A percentile compares a stretch with the other conserved stretches of the same genome.
Evolutionary conservation across 2,113 vertebrate genomes (phyloP).

Genomic region (Sapayoa aenigma): DNA sequence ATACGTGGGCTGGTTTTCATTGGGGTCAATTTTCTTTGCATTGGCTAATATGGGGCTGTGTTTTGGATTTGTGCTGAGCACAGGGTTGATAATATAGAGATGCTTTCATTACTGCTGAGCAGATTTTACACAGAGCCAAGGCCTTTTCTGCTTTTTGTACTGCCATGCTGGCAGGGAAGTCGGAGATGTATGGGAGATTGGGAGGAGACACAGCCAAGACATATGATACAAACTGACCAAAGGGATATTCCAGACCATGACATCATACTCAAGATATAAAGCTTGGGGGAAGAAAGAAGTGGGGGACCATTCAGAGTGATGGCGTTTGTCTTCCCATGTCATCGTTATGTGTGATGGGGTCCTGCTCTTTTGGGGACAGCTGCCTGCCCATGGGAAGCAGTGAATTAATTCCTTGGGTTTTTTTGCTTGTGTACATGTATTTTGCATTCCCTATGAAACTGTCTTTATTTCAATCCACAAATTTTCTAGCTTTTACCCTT

Average conservation of each 20-base stretch:
- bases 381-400: not conserved
- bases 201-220: not conserved
- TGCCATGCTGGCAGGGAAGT: rapidly evolving
- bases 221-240: not conserved
- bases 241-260: not conserved
- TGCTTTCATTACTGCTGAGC: not conserved
- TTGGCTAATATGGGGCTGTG: not conserved
- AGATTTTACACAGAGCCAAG: not conserved
- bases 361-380: not conserved
- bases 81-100: not conserved
- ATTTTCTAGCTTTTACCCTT: not conserved
- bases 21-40: not conserved
- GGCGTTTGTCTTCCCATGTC: not conserved
- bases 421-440: not conserved
- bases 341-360: rapidly evolving
- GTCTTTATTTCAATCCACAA: not conserved
- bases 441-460: not conserved
- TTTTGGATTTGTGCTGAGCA: not conserved
- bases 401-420: not conserved
- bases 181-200: not conserved
- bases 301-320: not conserved
- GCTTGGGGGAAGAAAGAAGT: not conserved
- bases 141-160: not conserved
- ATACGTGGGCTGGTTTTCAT: not conserved
- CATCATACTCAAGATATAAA: not conserved